Evolutionary conservation across 2,113 vertebrate genomes (phyloP), one percentile per base, ranked within the genome.

Genomic region (Rhinichthys klamathensis): DNA sequence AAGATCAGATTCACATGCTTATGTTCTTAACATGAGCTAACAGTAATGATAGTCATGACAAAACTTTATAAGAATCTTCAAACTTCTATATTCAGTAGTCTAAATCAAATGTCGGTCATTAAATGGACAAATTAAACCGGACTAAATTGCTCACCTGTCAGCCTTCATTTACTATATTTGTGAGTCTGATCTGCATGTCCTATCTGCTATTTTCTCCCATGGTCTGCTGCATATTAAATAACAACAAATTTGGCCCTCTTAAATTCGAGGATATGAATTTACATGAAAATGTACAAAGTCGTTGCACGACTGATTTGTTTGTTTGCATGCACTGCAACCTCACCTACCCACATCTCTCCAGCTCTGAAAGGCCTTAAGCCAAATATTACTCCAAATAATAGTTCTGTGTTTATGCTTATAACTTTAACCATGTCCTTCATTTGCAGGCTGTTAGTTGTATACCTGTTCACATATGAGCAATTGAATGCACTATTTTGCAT

Each of bases 151-250:
- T 70, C 38, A 38, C 32, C 65, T 38, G 65, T 69, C 32, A 38
- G 32, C 65, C 10, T 73, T 73, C n/a, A 44, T 8, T 73, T 25
- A 44, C 12, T 73, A 25, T 25, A 15, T 25, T 46, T 27, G n/a
- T 79, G 54, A 41, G 51, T 61, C 82, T 83, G 56, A 18, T 74
- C 70, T 86, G 80, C 54, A 77, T 86, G 46, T 30, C 21, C 25
- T 12, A 41, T 38, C 16, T 56, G 61, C 46, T n/a, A 21, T 18
- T 70, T 13, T 82, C 51, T 60, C 18, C 70, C 41, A 21, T 38
- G 32, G 41, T 38, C 3, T 70, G 3, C 18, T 70, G 67, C 10
- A 41, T 70, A 70, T 41, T 70, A 70, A 70, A 70, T 70, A 38
- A 23, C 15, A 70, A 12, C 32, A 38, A 10, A 41, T 41, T 23